Evolutionary conservation across 2,797 vertebrate species (phyloP).

Genomic region (Micrastur ruficollis): DNA sequence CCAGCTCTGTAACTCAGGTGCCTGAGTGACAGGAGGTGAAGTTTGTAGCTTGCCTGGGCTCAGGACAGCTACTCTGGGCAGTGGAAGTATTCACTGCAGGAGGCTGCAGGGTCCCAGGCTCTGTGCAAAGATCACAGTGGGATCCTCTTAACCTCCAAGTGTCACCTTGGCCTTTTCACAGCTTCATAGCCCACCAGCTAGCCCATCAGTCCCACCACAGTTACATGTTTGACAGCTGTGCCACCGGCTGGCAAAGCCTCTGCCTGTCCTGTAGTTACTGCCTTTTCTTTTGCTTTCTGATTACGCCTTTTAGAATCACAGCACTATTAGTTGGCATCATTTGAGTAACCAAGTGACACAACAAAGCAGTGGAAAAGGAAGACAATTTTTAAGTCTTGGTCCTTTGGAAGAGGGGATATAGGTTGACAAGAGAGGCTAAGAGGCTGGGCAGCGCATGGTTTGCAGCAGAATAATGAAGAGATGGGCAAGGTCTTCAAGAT

Average conservation of each 20-base stretch:
- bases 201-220: not conserved
- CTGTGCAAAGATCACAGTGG: not conserved
- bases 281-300: conserved; percentile 3
- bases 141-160: not conserved
- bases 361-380: not conserved
- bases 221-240: not conserved
- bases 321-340: not conserved
- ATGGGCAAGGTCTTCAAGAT: not conserved
- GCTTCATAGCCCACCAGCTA: not conserved
- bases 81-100: not conserved
- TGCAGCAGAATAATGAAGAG: not conserved
- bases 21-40: not conserved
- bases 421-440: not conserved
- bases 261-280: not conserved
- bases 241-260: not conserved
- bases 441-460: not conserved
- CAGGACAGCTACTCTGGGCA: not conserved
- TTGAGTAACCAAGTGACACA: not conserved
- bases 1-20: not conserved
- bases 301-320: not conserved
- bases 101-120: not conserved
- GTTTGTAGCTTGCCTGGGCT: not conserved
- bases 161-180: not conserved
- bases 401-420: not conserved
- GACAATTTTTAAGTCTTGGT: not conserved